Evolutionary conservation across 2,113 vertebrate genomes (phyloP), one percentile per base, ranked within the genome.

Genomic region (Poecile atricapillus): DNA sequence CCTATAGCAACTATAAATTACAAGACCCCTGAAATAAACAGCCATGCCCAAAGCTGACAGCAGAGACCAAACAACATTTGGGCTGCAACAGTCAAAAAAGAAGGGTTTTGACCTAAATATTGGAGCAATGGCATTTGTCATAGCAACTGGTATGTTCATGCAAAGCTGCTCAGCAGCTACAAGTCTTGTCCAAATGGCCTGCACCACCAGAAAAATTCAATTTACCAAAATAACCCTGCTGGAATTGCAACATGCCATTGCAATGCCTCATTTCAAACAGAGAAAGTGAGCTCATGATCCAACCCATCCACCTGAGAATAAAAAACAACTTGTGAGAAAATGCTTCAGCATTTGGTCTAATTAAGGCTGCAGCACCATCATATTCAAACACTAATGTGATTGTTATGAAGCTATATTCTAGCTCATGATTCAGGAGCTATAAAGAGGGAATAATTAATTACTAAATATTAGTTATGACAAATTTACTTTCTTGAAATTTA

Each of bases 381-480:
- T 27, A 81, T 50, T 74, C 1, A 81, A 77, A 91, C 89, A 73
- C 63, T 60, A 59, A 88, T 23, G 65, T 28, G 24, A 92, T 67
- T 83, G 56, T 86, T 94, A 77, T 44, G 47, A 88, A 92, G 65
- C 82, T 70, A 46, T 55, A 92, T 43, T 71, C 43, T 86, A 90
- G 35, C 33, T 74, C 73, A 71, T 87, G 60, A 95, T 63, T 93
- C 71, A 84, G 33, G 44, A 78, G 68, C 10, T 47, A 55, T 79
- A 88, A 89, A 30, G 43, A 83, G 46, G 28, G 28, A 94, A 92
- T 64, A 86, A 94, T 80, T 83, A 96, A 93, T 93, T 77, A 67
- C 55, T 69, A 90, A 88, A 74, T 83, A 94, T 46, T 88, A 86
- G 52, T 80, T 80, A 80, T 43, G 83, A 86, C 23, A 86, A 92